A percentile compares a stretch with the other conserved stretches of the same genome.
Conservation (phyloP, 2,797 vertebrate species). For the Ispidina lecontei region DNA sequence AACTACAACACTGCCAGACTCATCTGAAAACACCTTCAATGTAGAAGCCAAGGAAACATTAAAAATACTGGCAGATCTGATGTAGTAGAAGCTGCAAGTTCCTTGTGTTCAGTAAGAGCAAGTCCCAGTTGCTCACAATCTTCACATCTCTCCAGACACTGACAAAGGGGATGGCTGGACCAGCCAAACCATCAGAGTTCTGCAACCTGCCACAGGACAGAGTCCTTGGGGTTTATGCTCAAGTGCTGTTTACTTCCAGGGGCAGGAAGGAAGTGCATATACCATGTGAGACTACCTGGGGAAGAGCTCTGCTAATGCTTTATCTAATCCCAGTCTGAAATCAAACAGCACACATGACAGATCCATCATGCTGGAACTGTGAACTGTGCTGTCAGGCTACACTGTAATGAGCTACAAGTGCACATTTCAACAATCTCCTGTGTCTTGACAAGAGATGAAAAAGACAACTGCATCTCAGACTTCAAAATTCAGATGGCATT, state of each 20-base stretch:
- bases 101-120: background rate
- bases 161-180: background rate
- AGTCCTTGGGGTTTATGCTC: background rate
- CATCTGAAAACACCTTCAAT: background rate
- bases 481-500: background rate
- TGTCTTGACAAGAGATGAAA: background rate
- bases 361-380: background rate
- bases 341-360: background rate
- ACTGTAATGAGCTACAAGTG: background rate
- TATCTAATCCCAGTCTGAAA: background rate
- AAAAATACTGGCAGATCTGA: background rate
- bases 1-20: background rate
- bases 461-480: background rate
- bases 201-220: background rate
- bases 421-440: background rate
- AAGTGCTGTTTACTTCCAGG: background rate
- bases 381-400: background rate
- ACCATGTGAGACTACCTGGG: background rate
- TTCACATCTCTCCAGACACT: background rate
- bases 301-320: background rate
- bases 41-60: background rate
- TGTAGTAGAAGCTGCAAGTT: background rate
- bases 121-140: background rate
- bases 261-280: background rate
- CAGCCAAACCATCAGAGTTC: slow-evolving; percentile 23